phyloP scores from a whole-genome alignment of 1,140 invertebrate genomes.

The Geopemphigus sp. region DNA sequence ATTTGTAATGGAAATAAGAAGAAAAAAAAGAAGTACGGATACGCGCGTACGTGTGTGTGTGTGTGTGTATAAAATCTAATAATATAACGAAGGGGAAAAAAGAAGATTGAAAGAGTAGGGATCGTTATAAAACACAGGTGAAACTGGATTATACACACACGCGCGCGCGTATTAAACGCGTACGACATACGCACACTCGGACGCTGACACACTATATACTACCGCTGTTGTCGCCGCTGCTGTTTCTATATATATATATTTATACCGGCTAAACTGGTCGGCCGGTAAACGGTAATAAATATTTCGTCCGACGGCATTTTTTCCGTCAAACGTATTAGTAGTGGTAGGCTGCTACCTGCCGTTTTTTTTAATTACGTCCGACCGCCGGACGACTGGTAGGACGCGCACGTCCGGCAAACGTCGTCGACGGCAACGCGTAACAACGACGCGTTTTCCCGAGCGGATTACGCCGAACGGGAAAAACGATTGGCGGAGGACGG shows the following conservation, averaged over 20 bases:
- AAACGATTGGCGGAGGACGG: no score
- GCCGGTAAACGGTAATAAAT: constrained; percentile 28
- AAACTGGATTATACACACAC: constrained; percentile 37
- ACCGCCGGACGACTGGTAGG: not conserved
- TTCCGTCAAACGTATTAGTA: not conserved
- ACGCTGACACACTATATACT: not conserved
- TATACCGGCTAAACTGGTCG: constrained; percentile 18
- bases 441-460: not conserved
- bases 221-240: no score
- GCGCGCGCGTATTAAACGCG: no score
- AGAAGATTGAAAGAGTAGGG: constrained; percentile 28
- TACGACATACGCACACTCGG: not conserved
- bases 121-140: constrained; percentile 28
- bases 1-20: constrained; percentile 23
- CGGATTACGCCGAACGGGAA: no score
- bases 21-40: no score
- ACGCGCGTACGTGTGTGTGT: no score
- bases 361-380: constrained; percentile 18
- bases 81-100: constrained; percentile 4
- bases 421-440: no score
- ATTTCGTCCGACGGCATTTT: constrained; percentile 22
- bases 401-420: no score
- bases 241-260: no score
- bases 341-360: constrained; percentile 37
- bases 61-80: constrained; percentile 7